Conservation (phyloP, 1,140 invertebrate species). For the Lanistes nyassanus region DNA sequence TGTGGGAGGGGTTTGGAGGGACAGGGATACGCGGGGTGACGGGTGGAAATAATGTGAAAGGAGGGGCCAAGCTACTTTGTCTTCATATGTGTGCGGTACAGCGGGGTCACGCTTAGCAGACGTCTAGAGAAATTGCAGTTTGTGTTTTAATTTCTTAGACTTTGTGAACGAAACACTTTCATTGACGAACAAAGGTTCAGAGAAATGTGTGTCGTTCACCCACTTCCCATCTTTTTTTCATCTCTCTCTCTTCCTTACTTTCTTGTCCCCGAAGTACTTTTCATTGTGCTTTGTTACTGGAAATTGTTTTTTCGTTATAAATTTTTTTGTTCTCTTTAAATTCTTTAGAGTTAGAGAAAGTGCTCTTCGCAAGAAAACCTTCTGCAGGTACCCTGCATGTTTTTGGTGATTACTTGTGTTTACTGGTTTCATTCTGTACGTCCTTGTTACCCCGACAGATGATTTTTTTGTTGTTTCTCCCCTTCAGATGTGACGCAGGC, state of each 20-base stretch:
- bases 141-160: neutral
- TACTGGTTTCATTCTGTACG: too few species aligned
- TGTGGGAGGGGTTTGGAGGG: too few species aligned
- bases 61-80: too few species aligned
- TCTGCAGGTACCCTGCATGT: too few species aligned
- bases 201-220: neutral
- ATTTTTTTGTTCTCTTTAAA: neutral
- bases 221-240: neutral
- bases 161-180: neutral
- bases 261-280: neutral
- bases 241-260: conserved; percentile 1
- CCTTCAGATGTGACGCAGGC: too few species aligned
- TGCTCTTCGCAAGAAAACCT: neutral
- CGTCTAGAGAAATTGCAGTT: neutral
- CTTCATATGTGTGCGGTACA: neutral
- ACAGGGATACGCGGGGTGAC: too few species aligned
- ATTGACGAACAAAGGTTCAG: too few species aligned
- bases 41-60: too few species aligned
- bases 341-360: neutral
- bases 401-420: too few species aligned
- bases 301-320: neutral
- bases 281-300: neutral
- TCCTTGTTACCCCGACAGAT: too few species aligned
- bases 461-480: too few species aligned
- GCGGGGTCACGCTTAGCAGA: neutral